These are phyloP conservation scores for Poecilobothrus nobilitatus DNA, from an alignment of 2,888 invertebrate genomes.

Conservation along the genomic window DNA sequence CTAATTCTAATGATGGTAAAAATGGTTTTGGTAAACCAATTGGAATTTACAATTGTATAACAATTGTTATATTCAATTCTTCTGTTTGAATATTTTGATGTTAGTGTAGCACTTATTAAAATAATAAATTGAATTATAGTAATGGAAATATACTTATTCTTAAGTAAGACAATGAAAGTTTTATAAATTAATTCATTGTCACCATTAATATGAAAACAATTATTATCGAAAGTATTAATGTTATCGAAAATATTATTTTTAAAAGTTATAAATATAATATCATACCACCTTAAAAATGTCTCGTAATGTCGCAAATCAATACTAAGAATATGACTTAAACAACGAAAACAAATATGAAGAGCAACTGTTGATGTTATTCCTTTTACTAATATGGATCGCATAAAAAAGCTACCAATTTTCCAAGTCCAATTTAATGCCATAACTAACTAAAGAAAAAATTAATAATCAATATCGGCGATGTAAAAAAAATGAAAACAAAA, in stretches of 20 bases:
- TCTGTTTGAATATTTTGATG: conserved; percentile 44
- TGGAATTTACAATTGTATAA: conserved; percentile 63
- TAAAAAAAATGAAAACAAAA: too few species aligned
- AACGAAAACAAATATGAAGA: too few species aligned
- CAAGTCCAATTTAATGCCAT: too few species aligned
- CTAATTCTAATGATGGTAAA: conserved; percentile 50
- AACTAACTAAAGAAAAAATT: too few species aligned
- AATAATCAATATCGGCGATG: too few species aligned
- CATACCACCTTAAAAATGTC: too few species aligned
- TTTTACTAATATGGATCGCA: too few species aligned
- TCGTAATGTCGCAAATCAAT: too few species aligned
- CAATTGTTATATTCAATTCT: conserved; percentile 42
- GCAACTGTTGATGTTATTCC: conserved; percentile 47
- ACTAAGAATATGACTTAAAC: too few species aligned
- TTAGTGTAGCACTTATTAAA: conserved; percentile 59
- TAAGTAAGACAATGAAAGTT: conserved; percentile 52
- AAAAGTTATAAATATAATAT: too few species aligned
- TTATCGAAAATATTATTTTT: conserved; percentile 46
- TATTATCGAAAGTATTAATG: conserved; percentile 52
- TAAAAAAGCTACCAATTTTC: too few species aligned
- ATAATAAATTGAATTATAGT: conserved; percentile 55
- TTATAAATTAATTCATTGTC: conserved; percentile 55
- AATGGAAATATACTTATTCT: conserved; percentile 63
- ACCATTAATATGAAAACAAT: conserved; percentile 53
- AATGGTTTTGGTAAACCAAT: conserved; percentile 56